A percentile compares a stretch with the other conserved stretches of the same genome.
These are phyloP conservation scores for Ambastaia sidthimunki DNA, from an alignment of 2,797 vertebrate genomes.

Conservation along the genomic window DNA sequence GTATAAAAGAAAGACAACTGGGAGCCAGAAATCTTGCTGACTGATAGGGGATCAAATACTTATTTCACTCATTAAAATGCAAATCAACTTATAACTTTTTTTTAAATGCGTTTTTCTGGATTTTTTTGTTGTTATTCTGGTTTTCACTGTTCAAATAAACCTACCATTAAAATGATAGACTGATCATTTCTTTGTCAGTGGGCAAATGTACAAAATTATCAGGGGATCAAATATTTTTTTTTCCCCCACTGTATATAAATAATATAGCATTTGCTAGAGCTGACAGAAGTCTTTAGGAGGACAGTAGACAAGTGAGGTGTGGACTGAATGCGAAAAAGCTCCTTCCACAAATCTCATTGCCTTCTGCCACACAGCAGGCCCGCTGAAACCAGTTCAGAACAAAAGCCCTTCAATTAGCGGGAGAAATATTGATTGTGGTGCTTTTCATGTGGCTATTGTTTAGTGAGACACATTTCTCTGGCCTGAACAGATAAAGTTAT, in stretches of 20 bases:
- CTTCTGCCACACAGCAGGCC: conserved; percentile 61
- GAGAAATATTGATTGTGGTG: conserved; percentile 82
- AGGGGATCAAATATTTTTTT: too few relatives aligned
- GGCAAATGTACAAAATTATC: too few relatives aligned
- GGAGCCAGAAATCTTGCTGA: too few relatives aligned
- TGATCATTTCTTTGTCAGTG: too few relatives aligned
- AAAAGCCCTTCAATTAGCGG: conserved; percentile 81
- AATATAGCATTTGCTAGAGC: conserved; percentile 64
- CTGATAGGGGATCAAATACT: too few relatives aligned
- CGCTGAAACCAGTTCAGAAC: conserved; percentile 74
- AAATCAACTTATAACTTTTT: too few relatives aligned
- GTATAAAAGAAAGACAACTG: too few relatives aligned
- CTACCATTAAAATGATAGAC: too few relatives aligned
- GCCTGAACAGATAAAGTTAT: conserved; percentile 66
- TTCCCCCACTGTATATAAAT: conserved; percentile 71
- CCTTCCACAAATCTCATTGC: conserved; percentile 58
- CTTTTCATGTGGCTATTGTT: conserved; percentile 77
- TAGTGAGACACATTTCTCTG: conserved; percentile 71
- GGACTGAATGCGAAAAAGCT: conserved; percentile 68
- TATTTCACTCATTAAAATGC: too few relatives aligned
- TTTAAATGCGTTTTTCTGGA: too few relatives aligned
- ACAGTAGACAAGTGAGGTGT: conserved; percentile 58
- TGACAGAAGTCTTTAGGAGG: conserved; percentile 68
- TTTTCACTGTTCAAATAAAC: too few relatives aligned
- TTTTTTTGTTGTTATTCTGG: too few relatives aligned